These are phyloP conservation scores for Pelobates cultripes DNA, from an alignment of 2,797 vertebrate genomes.

Conservation along the genomic window DNA sequence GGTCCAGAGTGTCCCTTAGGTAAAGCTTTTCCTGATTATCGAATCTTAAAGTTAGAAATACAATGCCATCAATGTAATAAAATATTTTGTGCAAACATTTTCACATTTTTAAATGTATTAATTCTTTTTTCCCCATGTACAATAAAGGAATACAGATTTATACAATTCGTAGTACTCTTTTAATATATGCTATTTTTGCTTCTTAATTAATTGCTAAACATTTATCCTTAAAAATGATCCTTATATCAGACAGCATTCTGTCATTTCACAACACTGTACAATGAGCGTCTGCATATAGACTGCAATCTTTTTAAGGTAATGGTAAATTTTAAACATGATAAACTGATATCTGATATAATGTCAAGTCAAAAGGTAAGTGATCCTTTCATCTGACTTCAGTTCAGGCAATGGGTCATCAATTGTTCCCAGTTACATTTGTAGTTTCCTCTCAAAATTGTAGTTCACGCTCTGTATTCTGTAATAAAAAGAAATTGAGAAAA, in stretches of 20 bases:
- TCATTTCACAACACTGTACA: slow-evolving; percentile 26
- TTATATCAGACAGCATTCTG: slow-evolving; percentile 5
- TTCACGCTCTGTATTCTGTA: slow-evolving; percentile 29
- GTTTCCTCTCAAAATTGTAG: slow-evolving; percentile 26
- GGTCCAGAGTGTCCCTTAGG: too few relatives aligned
- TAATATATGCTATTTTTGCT: not conserved
- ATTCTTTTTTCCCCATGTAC: not conserved
- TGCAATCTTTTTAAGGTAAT: not conserved
- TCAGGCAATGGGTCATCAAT: not conserved
- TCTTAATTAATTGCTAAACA: not conserved
- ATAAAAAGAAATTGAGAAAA: not conserved
- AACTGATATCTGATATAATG: not conserved
- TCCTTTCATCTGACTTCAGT: not conserved
- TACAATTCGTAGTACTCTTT: not conserved
- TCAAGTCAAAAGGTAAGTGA: not conserved
- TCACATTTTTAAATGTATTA: not conserved
- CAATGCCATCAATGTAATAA: too few relatives aligned
- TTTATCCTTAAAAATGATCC: not conserved
- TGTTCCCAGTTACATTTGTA: slow-evolving; percentile 25
- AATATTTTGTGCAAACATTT: not conserved
- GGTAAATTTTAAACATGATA: not conserved
- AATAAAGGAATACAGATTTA: slow-evolving; percentile 8
- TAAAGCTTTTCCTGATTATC: too few relatives aligned
- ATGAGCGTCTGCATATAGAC: not conserved
- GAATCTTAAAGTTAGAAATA: too few relatives aligned